Percentiles rank a stretch among this genome's conserved stretches.
phyloP scores from a whole-genome alignment of 2,113 vertebrate species.

The Asarcornis scutulata region DNA sequence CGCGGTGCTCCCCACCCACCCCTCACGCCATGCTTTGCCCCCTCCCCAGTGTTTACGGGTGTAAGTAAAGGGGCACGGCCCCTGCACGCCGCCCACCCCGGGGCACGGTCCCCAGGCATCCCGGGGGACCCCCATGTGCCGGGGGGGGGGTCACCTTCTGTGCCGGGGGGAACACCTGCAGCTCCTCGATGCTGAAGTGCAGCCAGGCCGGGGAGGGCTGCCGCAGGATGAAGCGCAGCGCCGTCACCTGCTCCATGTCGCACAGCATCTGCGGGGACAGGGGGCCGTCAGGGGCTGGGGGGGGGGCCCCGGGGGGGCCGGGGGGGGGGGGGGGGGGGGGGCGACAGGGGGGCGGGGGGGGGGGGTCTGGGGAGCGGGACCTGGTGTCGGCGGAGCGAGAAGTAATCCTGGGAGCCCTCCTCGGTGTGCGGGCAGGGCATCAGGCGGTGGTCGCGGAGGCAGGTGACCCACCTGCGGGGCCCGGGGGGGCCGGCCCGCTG shows the following conservation, averaged over 20 bases:
- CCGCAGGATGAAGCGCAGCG: slow-evolving; percentile 88
- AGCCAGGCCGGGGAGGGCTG: slow-evolving; percentile 93
- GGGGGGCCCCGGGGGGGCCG: background rate
- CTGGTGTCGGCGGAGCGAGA: slow-evolving; percentile 85
- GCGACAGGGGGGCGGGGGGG: background rate
- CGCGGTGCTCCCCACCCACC: background rate
- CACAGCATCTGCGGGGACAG: slow-evolving; percentile 83
- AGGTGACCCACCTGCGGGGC: slow-evolving; percentile 83
- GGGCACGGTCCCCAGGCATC: background rate
- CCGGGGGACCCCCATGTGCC: no score
- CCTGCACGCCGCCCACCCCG: no score
- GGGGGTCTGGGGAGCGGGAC: background rate
- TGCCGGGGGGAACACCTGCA: slow-evolving; percentile 80
- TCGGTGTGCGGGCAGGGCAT: slow-evolving; percentile 93
- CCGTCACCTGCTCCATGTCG: slow-evolving; percentile 80
- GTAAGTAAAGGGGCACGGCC: no score
- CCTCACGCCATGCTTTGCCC: no score
- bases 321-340: background rate
- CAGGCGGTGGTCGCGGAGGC: slow-evolving; percentile 81
- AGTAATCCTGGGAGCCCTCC: slow-evolving; percentile 89
- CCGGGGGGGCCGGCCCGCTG: slow-evolving; percentile 66
- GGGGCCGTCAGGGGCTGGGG: background rate
- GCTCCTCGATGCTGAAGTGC: slow-evolving; percentile 87
- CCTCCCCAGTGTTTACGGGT: no score
- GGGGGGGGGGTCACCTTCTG: slow-evolving; percentile 73